Conservation (phyloP, 2,888 invertebrate genomes). For the Epsilonema sp. region DNA sequence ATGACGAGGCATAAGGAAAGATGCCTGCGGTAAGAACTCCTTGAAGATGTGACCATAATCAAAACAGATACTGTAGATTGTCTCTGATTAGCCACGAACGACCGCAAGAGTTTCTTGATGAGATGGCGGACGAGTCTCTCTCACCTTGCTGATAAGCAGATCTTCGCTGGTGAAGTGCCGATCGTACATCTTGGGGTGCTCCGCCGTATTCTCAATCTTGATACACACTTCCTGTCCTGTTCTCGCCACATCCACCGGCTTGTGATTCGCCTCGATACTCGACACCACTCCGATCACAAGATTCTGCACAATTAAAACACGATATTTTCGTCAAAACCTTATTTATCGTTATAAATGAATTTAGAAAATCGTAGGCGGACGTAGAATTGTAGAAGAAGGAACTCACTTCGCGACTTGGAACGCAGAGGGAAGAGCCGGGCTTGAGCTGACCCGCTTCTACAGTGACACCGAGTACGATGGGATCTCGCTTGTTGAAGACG, state of each 20-base stretch:
- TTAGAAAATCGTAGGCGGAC: too few relatives aligned
- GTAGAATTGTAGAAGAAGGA: too few relatives aligned
- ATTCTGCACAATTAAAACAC: slow-evolving; percentile 49
- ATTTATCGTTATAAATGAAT: background rate
- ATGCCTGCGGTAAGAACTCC: slow-evolving; percentile 8
- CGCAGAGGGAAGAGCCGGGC: slow-evolving; percentile 91
- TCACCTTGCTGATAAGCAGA: slow-evolving; percentile 61
- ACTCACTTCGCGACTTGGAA: slow-evolving; percentile 73
- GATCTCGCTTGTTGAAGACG: slow-evolving; percentile 93
- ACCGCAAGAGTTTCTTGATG: too few relatives aligned
- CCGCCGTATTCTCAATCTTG: slow-evolving; percentile 86
- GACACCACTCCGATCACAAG: slow-evolving; percentile 80
- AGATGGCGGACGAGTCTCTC: too few relatives aligned
- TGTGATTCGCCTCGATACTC: slow-evolving; percentile 87
- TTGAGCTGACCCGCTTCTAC: slow-evolving; percentile 84
- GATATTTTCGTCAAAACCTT: too few relatives aligned
- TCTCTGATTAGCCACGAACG: too few relatives aligned
- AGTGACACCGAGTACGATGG: slow-evolving; percentile 86
- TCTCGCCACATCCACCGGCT: slow-evolving; percentile 71
- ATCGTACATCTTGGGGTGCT: slow-evolving; percentile 94
- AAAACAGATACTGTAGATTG: too few relatives aligned
- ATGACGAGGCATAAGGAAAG: slow-evolving; percentile 14
- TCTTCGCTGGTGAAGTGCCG: slow-evolving; percentile 94
- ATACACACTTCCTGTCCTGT: slow-evolving; percentile 48
- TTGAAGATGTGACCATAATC: too few relatives aligned